A percentile compares a stretch with the other conserved stretches of the same genome.
Conservation (phyloP, 2,797 vertebrate species). For the Tokudaia muenninki region DNA sequence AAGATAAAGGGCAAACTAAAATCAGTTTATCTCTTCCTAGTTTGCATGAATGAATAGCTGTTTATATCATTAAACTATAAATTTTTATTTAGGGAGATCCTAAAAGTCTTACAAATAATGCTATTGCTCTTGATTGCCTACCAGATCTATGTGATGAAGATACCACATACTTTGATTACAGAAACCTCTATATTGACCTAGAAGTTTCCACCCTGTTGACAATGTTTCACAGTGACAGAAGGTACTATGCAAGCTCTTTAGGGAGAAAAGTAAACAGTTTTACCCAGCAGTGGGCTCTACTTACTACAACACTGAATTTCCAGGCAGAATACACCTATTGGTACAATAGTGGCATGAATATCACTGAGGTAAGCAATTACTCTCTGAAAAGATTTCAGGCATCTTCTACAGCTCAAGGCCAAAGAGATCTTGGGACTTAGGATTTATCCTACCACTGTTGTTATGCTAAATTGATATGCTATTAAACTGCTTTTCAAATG, state of each 20-base stretch:
- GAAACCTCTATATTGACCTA: neutral
- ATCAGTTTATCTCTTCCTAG: neutral
- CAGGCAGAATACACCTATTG: neutral
- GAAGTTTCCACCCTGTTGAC: neutral
- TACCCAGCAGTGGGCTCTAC: neutral
- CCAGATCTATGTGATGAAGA: neutral
- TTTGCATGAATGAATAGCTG: neutral
- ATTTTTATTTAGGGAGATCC: too few species aligned
- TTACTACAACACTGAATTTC: too few species aligned
- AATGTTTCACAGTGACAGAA: neutral
- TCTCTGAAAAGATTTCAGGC: neutral
- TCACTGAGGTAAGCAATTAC: neutral
- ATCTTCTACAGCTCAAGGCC: neutral
- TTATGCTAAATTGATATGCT: neutral
- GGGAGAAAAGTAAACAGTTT: neutral
- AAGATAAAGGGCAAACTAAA: constrained; percentile 11
- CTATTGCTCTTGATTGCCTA: neutral
- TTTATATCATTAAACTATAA: neutral
- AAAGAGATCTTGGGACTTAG: neutral
- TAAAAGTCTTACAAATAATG: neutral
- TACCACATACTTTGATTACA: neutral
- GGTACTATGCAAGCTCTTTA: neutral
- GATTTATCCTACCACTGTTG: neutral
- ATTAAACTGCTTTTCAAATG: neutral
- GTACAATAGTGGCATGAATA: neutral